A percentile compares a stretch with the other conserved stretches of the same genome.
phyloP scores from a whole-genome alignment of 2,888 invertebrate species.

The Microctonus aethiopoides region DNA sequence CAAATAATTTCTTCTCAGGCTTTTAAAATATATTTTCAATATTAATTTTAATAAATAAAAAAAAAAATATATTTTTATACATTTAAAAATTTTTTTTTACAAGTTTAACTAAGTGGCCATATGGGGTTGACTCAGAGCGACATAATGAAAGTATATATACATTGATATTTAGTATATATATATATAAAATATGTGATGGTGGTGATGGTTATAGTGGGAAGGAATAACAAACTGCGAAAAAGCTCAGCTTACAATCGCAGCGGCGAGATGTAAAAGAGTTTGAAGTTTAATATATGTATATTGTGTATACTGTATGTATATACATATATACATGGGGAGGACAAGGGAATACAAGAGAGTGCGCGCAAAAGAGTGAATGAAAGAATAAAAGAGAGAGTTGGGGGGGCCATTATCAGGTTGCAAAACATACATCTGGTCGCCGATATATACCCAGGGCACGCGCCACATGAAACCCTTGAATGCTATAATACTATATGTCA shows the following conservation, averaged over 20 bases:
- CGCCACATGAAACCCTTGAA: constrained; percentile 7
- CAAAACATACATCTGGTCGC: constrained; percentile 65
- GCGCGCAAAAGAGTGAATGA: constrained; percentile 54
- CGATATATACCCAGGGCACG: constrained; percentile 32
- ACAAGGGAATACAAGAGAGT: constrained; percentile 34
- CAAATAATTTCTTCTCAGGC: too few relatives aligned
- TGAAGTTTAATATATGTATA: neutral
- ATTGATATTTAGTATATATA: too few relatives aligned
- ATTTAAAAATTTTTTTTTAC: constrained; percentile 26
- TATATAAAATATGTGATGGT: too few relatives aligned
- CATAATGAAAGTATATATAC: constrained; percentile 51
- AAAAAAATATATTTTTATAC: neutral
- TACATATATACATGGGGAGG: constrained; percentile 6
- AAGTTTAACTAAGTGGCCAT: constrained; percentile 59
- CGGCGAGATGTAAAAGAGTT: constrained; percentile 61
- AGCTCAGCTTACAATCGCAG: constrained; percentile 62
- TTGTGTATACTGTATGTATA: neutral
- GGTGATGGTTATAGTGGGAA: neutral
- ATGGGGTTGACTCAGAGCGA: constrained; percentile 53
- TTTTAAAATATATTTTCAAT: too few relatives aligned
- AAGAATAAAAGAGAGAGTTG: constrained; percentile 52
- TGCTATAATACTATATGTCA: neutral
- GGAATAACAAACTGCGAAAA: constrained; percentile 51
- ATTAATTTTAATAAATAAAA: too few relatives aligned
- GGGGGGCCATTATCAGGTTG: constrained; percentile 65